These are phyloP conservation scores for Phoxinus phoxinus DNA, from an alignment of 2,113 vertebrate genomes.

Conservation along the genomic window DNA sequence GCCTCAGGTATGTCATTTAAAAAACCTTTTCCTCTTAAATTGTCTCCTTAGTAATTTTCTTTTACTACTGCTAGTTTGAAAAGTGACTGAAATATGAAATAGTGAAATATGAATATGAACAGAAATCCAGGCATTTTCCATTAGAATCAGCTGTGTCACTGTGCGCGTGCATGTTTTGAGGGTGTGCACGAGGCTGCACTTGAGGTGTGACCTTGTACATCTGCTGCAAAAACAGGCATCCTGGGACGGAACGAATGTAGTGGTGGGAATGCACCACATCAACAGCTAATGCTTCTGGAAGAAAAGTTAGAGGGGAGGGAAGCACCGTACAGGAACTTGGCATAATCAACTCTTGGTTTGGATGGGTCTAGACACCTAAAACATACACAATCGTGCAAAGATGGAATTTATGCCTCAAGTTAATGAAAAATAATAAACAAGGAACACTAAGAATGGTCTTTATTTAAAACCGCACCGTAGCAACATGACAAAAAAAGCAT, in stretches of 20 bases:
- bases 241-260: not conserved
- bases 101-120: too few relatives aligned
- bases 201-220: not conserved
- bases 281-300: constrained; percentile 16
- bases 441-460: not conserved
- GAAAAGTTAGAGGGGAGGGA: not conserved
- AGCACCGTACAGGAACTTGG: not conserved
- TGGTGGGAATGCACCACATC: not conserved
- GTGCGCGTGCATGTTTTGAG: not conserved
- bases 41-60: not conserved
- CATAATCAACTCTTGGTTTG: constrained; percentile 10
- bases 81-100: too few relatives aligned
- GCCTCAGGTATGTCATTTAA: not conserved
- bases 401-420: constrained; percentile 15
- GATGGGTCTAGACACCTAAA: constrained; percentile 6
- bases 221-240: not conserved
- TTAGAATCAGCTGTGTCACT: not conserved
- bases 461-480: not conserved
- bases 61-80: not conserved
- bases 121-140: not conserved
- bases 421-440: constrained; percentile 27
- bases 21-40: not conserved
- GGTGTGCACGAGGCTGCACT: not conserved
- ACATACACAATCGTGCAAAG: constrained; percentile 23
- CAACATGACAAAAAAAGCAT: not conserved